These are phyloP conservation scores for Orthosia incerta DNA, from an alignment of 2,888 invertebrate genomes.

Conservation along the genomic window DNA sequence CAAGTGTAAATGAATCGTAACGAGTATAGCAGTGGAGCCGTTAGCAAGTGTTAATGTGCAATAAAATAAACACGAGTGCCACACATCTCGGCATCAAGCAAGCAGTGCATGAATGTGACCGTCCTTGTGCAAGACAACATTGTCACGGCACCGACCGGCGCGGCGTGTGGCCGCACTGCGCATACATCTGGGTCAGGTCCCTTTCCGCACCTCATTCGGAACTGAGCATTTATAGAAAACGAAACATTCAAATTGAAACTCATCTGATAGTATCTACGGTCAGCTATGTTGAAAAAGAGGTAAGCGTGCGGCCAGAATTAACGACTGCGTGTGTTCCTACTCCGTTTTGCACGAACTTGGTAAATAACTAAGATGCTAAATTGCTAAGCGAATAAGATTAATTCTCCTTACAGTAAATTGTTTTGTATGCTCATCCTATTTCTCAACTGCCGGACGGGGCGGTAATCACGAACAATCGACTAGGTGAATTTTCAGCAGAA, in stretches of 20 bases:
- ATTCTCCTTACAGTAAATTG: conserved; percentile 35
- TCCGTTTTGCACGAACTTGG: conserved; percentile 33
- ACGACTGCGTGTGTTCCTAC: conserved; percentile 39
- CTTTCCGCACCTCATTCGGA: conserved; percentile 76
- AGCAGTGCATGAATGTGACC: conserved; percentile 82
- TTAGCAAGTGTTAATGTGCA: conserved; percentile 69
- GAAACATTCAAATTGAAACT: conserved; percentile 68
- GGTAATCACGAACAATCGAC: conserved; percentile 28
- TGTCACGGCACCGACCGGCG: conserved; percentile 70
- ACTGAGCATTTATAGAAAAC: conserved; percentile 69
- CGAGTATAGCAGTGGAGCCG: conserved; percentile 27
- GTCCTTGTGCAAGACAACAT: conserved; percentile 83
- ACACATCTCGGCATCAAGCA: conserved; percentile 65
- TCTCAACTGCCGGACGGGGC: conserved; percentile 16
- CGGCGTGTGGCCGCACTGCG: conserved; percentile 60
- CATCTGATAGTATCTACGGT: conserved; percentile 61
- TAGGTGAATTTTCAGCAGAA: conserved; percentile 39
- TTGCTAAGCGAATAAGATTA: conserved; percentile 36
- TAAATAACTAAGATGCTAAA: conserved; percentile 37
- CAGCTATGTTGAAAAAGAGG: conserved; percentile 62
- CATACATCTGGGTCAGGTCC: conserved; percentile 77
- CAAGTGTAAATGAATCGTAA: conserved; percentile 51
- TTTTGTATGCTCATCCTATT: conserved; percentile 36
- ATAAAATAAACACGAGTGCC: conserved; percentile 75
- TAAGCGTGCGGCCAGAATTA: conserved; percentile 64